Conservation (phyloP, 2,113 vertebrate species). For the Hydropotes inermis region DNA sequence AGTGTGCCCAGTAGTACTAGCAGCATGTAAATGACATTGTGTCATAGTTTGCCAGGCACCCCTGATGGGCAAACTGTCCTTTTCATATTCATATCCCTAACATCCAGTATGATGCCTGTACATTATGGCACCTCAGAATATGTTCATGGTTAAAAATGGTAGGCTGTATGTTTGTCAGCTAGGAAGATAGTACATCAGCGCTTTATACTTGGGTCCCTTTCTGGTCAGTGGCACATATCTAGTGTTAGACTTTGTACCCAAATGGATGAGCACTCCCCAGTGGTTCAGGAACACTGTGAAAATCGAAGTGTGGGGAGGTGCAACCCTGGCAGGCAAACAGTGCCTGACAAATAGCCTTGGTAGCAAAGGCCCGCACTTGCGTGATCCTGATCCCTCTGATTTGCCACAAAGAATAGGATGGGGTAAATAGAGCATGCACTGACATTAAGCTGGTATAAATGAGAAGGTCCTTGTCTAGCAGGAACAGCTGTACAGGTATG, state of each 20-base stretch:
- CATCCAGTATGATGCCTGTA: neutral
- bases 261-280: neutral
- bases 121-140: neutral
- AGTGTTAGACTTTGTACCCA: neutral
- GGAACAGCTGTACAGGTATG: neutral
- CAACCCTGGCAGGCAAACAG: neutral
- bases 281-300: neutral
- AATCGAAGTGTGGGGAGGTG: neutral
- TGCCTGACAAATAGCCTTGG: neutral
- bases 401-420: neutral
- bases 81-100: neutral
- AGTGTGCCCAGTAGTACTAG: neutral
- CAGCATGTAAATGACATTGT: neutral
- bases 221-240: neutral
- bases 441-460: neutral
- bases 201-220: neutral
- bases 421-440: neutral
- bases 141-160: neutral
- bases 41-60: neutral
- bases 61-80: neutral
- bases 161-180: neutral
- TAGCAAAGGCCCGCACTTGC: neutral
- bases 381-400: neutral
- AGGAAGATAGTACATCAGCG: neutral
- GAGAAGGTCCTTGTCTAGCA: neutral